A percentile compares a stretch with the other conserved stretches of the same genome.
Evolutionary conservation across 2,797 vertebrate genomes (phyloP).

Genomic region (Parambassis ranga): DNA sequence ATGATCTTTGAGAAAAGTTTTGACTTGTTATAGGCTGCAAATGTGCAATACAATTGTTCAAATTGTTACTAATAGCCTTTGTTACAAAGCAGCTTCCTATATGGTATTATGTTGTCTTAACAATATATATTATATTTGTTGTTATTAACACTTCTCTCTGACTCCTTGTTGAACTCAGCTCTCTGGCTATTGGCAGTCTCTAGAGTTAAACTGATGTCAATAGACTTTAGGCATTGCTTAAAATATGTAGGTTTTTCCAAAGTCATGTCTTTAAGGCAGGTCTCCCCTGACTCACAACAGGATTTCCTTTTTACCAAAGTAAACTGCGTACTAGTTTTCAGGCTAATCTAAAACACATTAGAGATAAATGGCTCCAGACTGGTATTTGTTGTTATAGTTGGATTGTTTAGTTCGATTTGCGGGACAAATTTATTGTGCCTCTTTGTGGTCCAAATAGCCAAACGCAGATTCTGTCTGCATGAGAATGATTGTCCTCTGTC

Average conservation of each 20-base stretch:
- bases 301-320: not conserved
- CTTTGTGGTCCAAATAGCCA: constrained; percentile 40
- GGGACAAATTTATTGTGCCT: constrained; percentile 16
- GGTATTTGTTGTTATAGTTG: constrained; percentile 3
- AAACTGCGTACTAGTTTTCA: not conserved
- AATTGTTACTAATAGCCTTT: too few relatives aligned
- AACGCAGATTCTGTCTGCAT: constrained; percentile 26
- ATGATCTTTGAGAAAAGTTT: not conserved
- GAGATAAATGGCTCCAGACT: not conserved
- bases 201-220: not conserved
- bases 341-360: not conserved
- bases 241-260: not conserved
- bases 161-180: constrained; percentile 25
- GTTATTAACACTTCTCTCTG: not conserved
- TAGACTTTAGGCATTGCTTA: not conserved
- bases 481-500: constrained; percentile 50
- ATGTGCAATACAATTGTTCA: too few relatives aligned
- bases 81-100: not conserved
- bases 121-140: not conserved
- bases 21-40: too few relatives aligned
- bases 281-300: not conserved
- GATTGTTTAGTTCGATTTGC: constrained; percentile 33
- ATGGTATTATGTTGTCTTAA: too few relatives aligned
- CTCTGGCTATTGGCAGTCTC: constrained; percentile 4
- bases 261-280: not conserved